phyloP scores from a whole-genome alignment of 2,888 invertebrate genomes.

The Slavum lentiscoides region DNA sequence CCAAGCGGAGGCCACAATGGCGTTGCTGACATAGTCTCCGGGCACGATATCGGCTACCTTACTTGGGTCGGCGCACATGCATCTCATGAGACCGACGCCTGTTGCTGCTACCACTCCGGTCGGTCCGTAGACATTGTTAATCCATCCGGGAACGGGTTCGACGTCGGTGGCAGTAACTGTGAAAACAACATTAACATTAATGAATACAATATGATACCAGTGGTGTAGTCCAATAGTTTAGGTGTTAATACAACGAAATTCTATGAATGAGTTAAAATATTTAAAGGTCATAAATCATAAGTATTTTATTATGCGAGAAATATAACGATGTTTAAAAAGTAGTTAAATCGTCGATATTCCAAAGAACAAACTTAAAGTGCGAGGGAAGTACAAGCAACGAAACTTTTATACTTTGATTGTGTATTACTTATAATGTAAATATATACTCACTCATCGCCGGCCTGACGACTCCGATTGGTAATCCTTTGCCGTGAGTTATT shows the following conservation, averaged over 20 bases:
- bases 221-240: too few relatives aligned
- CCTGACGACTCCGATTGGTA: slow-evolving; percentile 81
- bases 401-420: too few relatives aligned
- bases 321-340: too few relatives aligned
- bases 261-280: too few relatives aligned
- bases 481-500: slow-evolving; percentile 67
- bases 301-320: too few relatives aligned
- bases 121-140: slow-evolving; percentile 72
- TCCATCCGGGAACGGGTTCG: slow-evolving; percentile 67
- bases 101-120: slow-evolving; percentile 65
- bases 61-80: slow-evolving; percentile 63
- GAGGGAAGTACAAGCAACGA: too few relatives aligned
- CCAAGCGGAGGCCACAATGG: slow-evolving; percentile 67
- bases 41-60: slow-evolving; percentile 71
- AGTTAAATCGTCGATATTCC: too few relatives aligned
- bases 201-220: background rate
- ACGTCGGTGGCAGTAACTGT: slow-evolving; percentile 59
- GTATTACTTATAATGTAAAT: too few relatives aligned
- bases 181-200: background rate
- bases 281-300: too few relatives aligned
- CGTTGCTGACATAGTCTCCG: slow-evolving; percentile 69
- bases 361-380: too few relatives aligned
- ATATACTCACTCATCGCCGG: slow-evolving; percentile 75
- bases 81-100: slow-evolving; percentile 67
- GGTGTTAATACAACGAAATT: too few relatives aligned